Percentiles rank a stretch among this genome's conserved stretches.
Evolutionary conservation across 2,888 invertebrate species (phyloP).

Genomic region (Lasioglossum vierecki): DNA sequence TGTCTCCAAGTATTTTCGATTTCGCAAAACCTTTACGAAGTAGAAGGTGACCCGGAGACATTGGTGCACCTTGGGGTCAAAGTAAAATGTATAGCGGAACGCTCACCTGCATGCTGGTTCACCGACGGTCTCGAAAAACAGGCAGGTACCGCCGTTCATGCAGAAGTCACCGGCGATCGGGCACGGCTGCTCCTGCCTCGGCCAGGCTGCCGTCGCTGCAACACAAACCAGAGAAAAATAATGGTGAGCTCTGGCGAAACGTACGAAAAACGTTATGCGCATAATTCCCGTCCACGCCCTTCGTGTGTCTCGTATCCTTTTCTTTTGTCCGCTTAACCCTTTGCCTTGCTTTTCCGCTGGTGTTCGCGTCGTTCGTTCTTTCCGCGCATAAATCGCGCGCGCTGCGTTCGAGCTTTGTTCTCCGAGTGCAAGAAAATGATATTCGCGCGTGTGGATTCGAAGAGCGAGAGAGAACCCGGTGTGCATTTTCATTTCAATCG

Average conservation of each 20-base stretch:
- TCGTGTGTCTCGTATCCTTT: not conserved
- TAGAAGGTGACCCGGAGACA: not conserved
- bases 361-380: not conserved
- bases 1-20: not conserved
- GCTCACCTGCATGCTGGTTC: slow-evolving; percentile 94
- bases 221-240: slow-evolving; percentile 73
- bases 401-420: slow-evolving; percentile 15
- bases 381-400: not conserved
- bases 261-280: slow-evolving; percentile 11
- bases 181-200: slow-evolving; percentile 87
- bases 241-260: slow-evolving; percentile 10
- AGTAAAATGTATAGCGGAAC: not conserved
- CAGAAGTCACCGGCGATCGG: slow-evolving; percentile 91
- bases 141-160: slow-evolving; percentile 94
- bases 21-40: not conserved
- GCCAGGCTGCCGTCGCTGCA: slow-evolving; percentile 86
- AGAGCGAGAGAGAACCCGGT: slow-evolving; percentile 11
- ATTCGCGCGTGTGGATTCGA: slow-evolving; percentile 43
- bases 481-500: slow-evolving; percentile 78
- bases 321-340: not conserved
- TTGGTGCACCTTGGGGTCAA: not conserved
- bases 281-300: slow-evolving; percentile 2
- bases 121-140: slow-evolving; percentile 91
- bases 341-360: not conserved
- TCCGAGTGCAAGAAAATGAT: slow-evolving; percentile 47